Conservation (phyloP, 2,888 invertebrate genomes). For the Apotomis capreana region DNA sequence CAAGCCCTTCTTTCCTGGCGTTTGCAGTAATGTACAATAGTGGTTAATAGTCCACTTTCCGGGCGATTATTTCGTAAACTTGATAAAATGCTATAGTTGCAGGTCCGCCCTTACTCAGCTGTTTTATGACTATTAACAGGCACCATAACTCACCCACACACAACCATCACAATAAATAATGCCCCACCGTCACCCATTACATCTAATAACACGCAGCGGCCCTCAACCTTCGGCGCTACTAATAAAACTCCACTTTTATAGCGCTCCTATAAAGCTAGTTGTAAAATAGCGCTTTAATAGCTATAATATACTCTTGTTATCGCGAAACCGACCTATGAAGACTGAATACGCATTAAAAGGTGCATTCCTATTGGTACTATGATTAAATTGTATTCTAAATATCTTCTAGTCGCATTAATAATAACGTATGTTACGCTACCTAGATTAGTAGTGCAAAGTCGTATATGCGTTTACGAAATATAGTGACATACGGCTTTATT, state of each 20-base stretch:
- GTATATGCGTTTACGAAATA: no score
- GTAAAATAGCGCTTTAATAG: constrained; percentile 66
- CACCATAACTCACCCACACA: constrained; percentile 39
- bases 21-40: no score
- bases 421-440: no score
- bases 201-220: constrained; percentile 51
- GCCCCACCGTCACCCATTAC: constrained; percentile 37
- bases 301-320: constrained; percentile 66
- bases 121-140: constrained; percentile 37
- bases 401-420: no score
- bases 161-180: constrained; percentile 38
- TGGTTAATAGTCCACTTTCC: no score
- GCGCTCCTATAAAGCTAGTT: constrained; percentile 63
- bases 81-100: neutral
- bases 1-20: no score
- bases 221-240: constrained; percentile 57
- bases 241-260: constrained; percentile 62
- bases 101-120: constrained; percentile 14
- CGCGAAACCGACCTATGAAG: constrained; percentile 51
- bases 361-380: constrained; percentile 51
- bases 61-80: neutral
- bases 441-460: neutral
- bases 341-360: constrained; percentile 55
- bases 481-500: neutral
- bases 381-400: constrained; percentile 16